Evolutionary conservation across 2,113 vertebrate species (phyloP), one percentile per base, ranked within the genome.

Genomic region (Podarcis muralis): DNA sequence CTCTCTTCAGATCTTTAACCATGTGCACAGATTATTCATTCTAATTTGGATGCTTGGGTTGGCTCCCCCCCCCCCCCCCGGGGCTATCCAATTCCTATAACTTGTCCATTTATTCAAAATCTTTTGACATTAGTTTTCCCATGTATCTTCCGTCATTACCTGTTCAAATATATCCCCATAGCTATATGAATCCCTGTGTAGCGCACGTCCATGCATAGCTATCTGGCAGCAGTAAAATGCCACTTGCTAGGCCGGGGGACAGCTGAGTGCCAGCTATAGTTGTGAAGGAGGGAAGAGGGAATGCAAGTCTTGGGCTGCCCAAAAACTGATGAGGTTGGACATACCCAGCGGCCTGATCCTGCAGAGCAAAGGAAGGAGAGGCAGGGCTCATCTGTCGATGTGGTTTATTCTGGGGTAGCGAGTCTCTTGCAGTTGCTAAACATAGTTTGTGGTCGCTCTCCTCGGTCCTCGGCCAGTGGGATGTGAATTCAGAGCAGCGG

Each of bases 381-480:
- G 3, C 1, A 5, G 89, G 53, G 83, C 35, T 76, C 88, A 71
- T 15, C 0, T 0, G 68, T 81, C 91, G 0, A 0, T 2, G 23
- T 30, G 25, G 16, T 25, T 85, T 78, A 86, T 84, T 43, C 74
- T 0, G 1, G 79, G 0, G 1, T 53, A 40, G 43, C 71, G 32
- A 0, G 0, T 11, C 57, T 0, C 0, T 57, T 0, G 0, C 85
- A 86, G 91, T 90, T 88, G 87, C 92, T 1, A 0, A 0, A 1
- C 1, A 2, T 84, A 82, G 87, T 71, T 82, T 53, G 89, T 0
- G 0, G 89, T 57, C 27, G 0, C 77, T 94, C 91, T 94, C 91
- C 90, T 89, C 90, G 84, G 66, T 72, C 89, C 71, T 37, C 86
- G 85, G 77, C 86, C 0, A 0, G 6, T 0, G 0, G 0, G 0